Conservation (phyloP, 1,140 invertebrate species). For the Parapsyche elsis region DNA sequence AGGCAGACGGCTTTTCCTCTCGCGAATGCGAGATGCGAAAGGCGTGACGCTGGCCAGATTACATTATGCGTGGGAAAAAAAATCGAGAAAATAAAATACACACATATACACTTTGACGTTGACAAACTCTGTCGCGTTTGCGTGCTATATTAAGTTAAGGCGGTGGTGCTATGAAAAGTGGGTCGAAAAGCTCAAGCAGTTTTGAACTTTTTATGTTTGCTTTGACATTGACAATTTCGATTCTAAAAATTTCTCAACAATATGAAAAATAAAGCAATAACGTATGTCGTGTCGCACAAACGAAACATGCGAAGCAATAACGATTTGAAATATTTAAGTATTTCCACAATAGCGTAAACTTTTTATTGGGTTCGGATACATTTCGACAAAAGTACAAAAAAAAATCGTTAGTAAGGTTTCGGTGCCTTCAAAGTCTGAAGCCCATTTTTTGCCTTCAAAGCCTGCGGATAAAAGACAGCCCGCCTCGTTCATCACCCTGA, state of each 20-base stretch:
- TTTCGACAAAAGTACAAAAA: constrained; percentile 8
- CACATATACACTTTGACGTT: constrained; percentile 27
- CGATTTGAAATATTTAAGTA: background rate
- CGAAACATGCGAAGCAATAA: too few relatives aligned
- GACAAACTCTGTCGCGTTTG: constrained; percentile 15
- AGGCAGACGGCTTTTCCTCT: background rate
- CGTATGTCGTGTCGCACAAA: too few relatives aligned
- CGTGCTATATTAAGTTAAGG: constrained; percentile 30
- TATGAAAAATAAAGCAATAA: too few relatives aligned
- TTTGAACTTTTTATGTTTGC: background rate
- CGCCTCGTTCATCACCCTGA: constrained; percentile 44
- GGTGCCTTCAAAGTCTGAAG: constrained; percentile 36
- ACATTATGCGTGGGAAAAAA: constrained; percentile 23
- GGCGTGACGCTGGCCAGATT: constrained; percentile 23
- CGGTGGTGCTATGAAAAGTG: constrained; percentile 1
- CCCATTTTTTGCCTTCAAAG: constrained; percentile 38
- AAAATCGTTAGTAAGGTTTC: constrained; percentile 32
- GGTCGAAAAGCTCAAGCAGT: constrained; percentile 4
- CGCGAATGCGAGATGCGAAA: background rate
- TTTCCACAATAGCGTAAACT: background rate
- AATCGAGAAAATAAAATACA: constrained; percentile 8
- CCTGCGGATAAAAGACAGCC: constrained; percentile 36
- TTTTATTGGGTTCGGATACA: constrained; percentile 11
- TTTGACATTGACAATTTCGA: background rate
- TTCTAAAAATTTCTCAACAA: background rate